Base-by-base conservation (phyloP, 2,888 invertebrate genomes). In the Dasypogon diadema region DNA sequence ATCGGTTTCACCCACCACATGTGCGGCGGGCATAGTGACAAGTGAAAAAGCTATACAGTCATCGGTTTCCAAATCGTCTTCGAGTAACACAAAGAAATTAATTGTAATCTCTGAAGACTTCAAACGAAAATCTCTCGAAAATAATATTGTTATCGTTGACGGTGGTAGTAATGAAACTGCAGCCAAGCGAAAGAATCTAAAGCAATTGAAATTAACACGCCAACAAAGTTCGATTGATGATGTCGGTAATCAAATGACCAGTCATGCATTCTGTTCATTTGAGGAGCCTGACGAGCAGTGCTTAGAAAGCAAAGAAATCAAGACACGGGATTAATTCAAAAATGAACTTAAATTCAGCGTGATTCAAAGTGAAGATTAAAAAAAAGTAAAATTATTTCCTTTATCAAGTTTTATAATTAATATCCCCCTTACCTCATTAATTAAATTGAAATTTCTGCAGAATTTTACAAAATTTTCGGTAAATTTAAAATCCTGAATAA, bases 31-130 rank as follows among this genome's bases (percentile, higher is more conserved):
- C 30, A 30, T 30, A 30, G 3, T 30, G 6, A 73, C 34, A 1
- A 65, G 54, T 16, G 42, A 65, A 37, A 74, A 74, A 10, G 55
- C 56, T 37, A 70, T 60, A 74, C 56, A 76, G 22, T 70, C 76
- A 16, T 26, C 78, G 2, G 24, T 77, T 34, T 75, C 73, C 12
- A 74, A 72, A 34, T 16, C 72, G 51, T 3, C 34, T 3, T 65
- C 55, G 10, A 54, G 42, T 1, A 56, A 46, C 18, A 55, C 76
- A 30, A 77, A 77, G 26, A 78, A 79, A 65, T 60, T 79, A 21
- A 78, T 80, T 68, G 75, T 80, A 16, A 78, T 80, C 30, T 77
- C 79, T 1, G 78, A 79, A 55, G 80, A 80, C 70, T 80, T 79
- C 74, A 78, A 77, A 54, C 70, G 77, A 14, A 78, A 79, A 73